Conservation (phyloP, 2,113 vertebrate species). For the Sclerurus mexicanus region DNA sequence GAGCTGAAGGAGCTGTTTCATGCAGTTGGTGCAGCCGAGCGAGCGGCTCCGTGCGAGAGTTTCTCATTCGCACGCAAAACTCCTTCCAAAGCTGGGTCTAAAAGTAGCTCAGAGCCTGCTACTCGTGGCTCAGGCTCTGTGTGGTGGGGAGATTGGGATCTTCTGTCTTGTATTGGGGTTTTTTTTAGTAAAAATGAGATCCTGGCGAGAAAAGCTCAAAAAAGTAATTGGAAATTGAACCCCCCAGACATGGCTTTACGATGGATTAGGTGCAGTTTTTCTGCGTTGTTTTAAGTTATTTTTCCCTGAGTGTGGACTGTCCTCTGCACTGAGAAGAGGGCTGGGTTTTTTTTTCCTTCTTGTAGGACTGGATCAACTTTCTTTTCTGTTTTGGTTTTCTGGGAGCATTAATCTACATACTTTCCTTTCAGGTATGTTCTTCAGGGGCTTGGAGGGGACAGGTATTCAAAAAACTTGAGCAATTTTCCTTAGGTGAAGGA, state of each 20-base stretch:
- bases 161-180: background rate
- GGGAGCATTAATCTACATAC: slow-evolving; percentile 1
- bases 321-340: background rate
- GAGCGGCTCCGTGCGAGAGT: accelerated
- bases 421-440: slow-evolving; percentile 42
- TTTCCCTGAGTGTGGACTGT: accelerated
- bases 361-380: background rate
- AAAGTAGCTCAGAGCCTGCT: background rate
- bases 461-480: slow-evolving; percentile 42
- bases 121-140: background rate
- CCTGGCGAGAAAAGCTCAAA: background rate
- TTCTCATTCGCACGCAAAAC: background rate
- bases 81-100: accelerated
- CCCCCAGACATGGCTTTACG: background rate
- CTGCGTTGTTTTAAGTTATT: background rate
- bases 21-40: background rate
- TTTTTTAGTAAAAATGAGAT: background rate
- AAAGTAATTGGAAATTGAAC: background rate
- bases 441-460: background rate
- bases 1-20: background rate
- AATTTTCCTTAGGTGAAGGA: slow-evolving; percentile 51
- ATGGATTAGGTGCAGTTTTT: background rate
- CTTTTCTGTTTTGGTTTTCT: background rate
- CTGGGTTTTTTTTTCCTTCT: background rate
- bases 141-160: background rate